Evolutionary conservation across 1,140 invertebrate genomes (phyloP), one percentile per base, ranked within the genome.

Genomic region (Paramacrobiotus metropolitanus): DNA sequence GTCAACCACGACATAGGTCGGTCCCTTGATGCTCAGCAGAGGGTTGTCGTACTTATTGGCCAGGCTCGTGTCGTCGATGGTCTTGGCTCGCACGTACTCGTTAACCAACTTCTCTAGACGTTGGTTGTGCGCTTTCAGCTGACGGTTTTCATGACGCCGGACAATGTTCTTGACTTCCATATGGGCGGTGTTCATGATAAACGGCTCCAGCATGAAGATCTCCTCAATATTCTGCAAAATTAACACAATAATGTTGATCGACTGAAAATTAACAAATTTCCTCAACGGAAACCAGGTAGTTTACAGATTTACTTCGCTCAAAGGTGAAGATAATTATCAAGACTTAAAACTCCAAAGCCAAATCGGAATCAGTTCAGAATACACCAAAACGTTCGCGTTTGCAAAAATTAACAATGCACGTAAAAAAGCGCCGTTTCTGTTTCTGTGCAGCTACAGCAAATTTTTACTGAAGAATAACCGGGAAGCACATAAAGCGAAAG

Each of bases 101-200:
- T 28, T 15, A 9, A 55, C 28, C 15, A 55, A 24, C 15, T 28
- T 24, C 48, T 55, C 48, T 28, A 55, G 24, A 15, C 24, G 15
- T 9, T 15, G 15, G 24, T 55, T 55, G 15, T 55, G 48, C 9
- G 4, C 28, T 4, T 4, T 15, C 15, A 55, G 48, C 48, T 55
- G 15, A 9, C 24, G 15, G 48, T 20, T 55, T 24, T 55, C 48
- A 24, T 20, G 28, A 4, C 15, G 9, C 48, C 48, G 48, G 0
- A 24, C 48, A 28, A 55, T 55, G 48, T 55, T 55, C 48, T 55
- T 55, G 4, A 55, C 4, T 24, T 55, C 48, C 48, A 55, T 55
- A 24, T 55, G 48, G 48, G 48, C 48, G 48, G 15, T 55, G 48
- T 55, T 55, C 48, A 55, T 55, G 15, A 55, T 20, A 24, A 15